Base-by-base conservation (phyloP, 2,113 vertebrate genomes). In the Vidua macroura region DNA sequence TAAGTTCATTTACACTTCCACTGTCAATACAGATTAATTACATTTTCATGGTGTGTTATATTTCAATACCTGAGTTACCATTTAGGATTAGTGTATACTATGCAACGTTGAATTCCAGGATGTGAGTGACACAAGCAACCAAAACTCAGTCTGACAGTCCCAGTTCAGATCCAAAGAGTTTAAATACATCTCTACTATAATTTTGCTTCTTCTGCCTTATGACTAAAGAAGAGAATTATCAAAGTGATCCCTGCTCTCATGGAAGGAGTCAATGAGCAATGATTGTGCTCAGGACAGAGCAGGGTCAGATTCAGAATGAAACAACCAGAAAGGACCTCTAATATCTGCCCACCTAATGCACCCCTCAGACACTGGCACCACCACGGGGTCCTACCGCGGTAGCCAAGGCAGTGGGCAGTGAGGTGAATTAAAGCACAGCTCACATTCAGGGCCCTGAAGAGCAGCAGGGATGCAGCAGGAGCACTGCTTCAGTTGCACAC, bases 361-460 rank as follows among this genome's bases (percentile, higher is more conserved):
- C 3, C 35, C 22, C 63, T 86, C 68, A 30, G 68, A 9, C 27
- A 56, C 58, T 0, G 64, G 80, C 77, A 84, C 6, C 53, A 48
- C 21, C 18, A 24, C 8, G 0, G 7, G n/a, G 7, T 79, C 30
- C 16, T 33, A 19, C 2, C 0, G 19, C 37, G 33, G 44, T 14
- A 56, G 37, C 56, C 0, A 1, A 77, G 80, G 35, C 52, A 31
- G 39, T 0, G 0, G 49, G 33, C 2, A 13, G n/a, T 9, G 55
- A 85, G 58, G 37, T 5, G 41, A 83, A 60, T 66, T 23, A 30
- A 41, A 62, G 67, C 52, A 31, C 22, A 66, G 55, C 51, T 67
- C 39, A 7, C 2, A 3, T 22, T 69, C 63, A 62, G 55, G 46
- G 23, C 69, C 88, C 83, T 33, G 76, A 37, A 74, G 51, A 2